Conservation (phyloP, 2,888 invertebrate species). For the Leptinotarsa rubiginosa region DNA sequence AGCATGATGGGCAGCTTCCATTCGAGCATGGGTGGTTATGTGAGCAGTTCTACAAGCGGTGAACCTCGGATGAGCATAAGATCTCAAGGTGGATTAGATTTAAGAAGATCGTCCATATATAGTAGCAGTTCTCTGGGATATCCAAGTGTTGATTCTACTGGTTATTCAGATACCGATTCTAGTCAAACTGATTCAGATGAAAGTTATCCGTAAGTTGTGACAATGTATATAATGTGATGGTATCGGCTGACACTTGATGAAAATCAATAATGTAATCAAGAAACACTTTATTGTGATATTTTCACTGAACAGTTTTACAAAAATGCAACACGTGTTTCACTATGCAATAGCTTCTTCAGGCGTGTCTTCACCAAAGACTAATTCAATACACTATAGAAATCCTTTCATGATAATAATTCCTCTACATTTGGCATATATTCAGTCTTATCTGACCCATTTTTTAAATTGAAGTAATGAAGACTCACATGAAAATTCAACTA, state of each 20-base stretch:
- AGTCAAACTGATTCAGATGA: constrained; percentile 79
- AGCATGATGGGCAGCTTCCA: constrained; percentile 64
- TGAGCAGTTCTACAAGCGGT: constrained; percentile 61
- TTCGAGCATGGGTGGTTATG: constrained; percentile 59
- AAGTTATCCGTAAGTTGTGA: constrained; percentile 74
- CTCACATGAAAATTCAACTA: too few relatives aligned
- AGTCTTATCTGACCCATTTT: too few relatives aligned
- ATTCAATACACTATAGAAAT: too few relatives aligned
- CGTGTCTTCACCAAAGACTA: too few relatives aligned
- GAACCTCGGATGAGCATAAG: constrained; percentile 70
- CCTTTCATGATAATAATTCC: not conserved
- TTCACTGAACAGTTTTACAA: too few relatives aligned
- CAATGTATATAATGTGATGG: not conserved
- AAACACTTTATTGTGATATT: too few relatives aligned
- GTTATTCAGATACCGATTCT: constrained; percentile 70
- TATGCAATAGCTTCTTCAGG: too few relatives aligned
- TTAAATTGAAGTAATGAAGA: too few relatives aligned
- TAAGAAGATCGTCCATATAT: constrained; percentile 69
- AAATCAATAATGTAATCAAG: too few relatives aligned
- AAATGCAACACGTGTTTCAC: too few relatives aligned
- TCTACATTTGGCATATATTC: not conserved
- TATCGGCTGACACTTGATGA: not conserved
- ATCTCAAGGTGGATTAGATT: constrained; percentile 43
- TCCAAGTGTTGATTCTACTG: constrained; percentile 70
- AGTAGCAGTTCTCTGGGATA: constrained; percentile 67